A percentile compares a stretch with the other conserved stretches of the same genome.
Evolutionary conservation across 2,113 vertebrate species (phyloP).

Genomic region (Catharus bicknelli): DNA sequence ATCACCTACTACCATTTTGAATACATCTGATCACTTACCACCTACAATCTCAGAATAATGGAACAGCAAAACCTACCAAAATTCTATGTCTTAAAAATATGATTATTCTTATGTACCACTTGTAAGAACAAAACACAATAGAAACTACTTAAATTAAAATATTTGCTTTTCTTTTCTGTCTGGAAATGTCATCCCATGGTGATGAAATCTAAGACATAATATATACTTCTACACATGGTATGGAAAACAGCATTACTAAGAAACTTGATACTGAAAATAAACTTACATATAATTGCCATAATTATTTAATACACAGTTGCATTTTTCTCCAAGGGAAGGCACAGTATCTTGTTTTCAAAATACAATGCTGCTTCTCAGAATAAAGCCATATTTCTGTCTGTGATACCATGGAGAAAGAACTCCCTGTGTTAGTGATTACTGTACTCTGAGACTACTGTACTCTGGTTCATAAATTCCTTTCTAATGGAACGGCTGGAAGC

Average conservation of each 20-base stretch:
- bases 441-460: not conserved
- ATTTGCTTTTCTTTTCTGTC: not conserved
- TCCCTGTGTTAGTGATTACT: not conserved
- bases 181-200: not conserved
- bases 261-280: not conserved
- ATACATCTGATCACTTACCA: not conserved
- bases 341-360: conserved; percentile 11
- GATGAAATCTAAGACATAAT: not conserved
- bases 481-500: not conserved
- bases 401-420: not conserved
- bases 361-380: not conserved
- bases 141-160: not conserved
- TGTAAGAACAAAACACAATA: not conserved
- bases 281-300: not conserved
- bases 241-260: not conserved
- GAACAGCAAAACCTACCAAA: not conserved
- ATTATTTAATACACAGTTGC: not conserved
- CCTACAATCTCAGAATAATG: not conserved
- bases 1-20: not conserved
- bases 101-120: not conserved
- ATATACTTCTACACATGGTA: not conserved
- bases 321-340: not conserved
- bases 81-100: not conserved
- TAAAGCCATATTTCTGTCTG: not conserved
- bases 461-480: not conserved